phyloP scores from a whole-genome alignment of 2,113 vertebrate genomes.

The Cyprinodon brontotheroides region DNA sequence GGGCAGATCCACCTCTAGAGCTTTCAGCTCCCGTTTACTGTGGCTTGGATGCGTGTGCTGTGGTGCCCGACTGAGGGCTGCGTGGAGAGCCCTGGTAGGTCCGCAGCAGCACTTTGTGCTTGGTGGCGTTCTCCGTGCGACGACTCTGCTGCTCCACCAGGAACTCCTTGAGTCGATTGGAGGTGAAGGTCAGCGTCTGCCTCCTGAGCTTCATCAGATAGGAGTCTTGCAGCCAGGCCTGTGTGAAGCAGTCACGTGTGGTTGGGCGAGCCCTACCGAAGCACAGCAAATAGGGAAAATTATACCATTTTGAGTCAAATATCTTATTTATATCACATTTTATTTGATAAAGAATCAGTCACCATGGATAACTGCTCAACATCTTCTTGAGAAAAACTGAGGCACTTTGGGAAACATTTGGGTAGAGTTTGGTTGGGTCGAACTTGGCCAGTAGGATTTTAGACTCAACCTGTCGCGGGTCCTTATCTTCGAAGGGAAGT shows the following conservation, averaged over 20 bases:
- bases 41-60: slow-evolving; percentile 37
- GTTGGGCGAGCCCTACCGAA: slow-evolving; percentile 87
- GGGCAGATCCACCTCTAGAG: not conserved
- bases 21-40: slow-evolving; percentile 63
- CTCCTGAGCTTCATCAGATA: slow-evolving; percentile 96
- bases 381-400: slow-evolving; percentile 92
- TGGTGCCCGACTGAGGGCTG: slow-evolving; percentile 75
- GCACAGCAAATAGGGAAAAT: not conserved
- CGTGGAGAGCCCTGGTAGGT: slow-evolving; percentile 82
- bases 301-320: not conserved
- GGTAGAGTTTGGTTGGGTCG: slow-evolving; percentile 89
- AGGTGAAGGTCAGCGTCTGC: slow-evolving; percentile 95
- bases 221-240: slow-evolving; percentile 94
- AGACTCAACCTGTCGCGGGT: slow-evolving; percentile 84
- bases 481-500: slow-evolving; percentile 88
- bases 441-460: slow-evolving; percentile 90
- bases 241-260: slow-evolving; percentile 89
- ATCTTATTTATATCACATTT: not conserved
- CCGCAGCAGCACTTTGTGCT: slow-evolving; percentile 95
- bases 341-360: slow-evolving; percentile 46
- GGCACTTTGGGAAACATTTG: slow-evolving; percentile 93
- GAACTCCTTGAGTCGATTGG: slow-evolving; percentile 90
- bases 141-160: slow-evolving; percentile 87
- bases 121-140: slow-evolving; percentile 83
- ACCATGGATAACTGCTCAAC: slow-evolving; percentile 93